Evolutionary conservation across 1,140 invertebrate species (phyloP).

Genomic region (Drosophila lini): DNA sequence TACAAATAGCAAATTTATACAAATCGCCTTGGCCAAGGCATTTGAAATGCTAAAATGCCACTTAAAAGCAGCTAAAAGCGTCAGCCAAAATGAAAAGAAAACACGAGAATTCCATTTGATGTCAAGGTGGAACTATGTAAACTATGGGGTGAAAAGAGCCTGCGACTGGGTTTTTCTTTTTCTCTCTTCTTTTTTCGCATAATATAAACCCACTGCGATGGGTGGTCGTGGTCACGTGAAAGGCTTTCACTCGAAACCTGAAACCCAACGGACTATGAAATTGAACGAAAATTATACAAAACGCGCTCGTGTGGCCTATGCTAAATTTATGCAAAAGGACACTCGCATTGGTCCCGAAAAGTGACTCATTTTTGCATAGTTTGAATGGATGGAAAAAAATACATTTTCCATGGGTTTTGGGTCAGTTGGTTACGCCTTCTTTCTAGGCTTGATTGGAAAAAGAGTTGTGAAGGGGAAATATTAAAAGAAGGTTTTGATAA

Average conservation of each 20-base stretch:
- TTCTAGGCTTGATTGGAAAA: conserved; percentile 1
- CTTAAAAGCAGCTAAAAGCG: conserved; percentile 75
- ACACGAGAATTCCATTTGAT: conserved; percentile 81
- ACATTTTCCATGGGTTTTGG: conserved; percentile 20
- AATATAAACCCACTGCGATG: conserved; percentile 54
- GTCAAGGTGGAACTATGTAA: conserved; percentile 80
- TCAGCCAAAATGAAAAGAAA: conserved; percentile 83
- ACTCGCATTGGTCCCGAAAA: conserved; percentile 16
- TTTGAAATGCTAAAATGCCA: conserved; percentile 83
- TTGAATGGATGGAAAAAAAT: not conserved
- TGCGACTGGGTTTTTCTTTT: conserved; percentile 8
- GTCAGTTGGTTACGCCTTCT: conserved; percentile 23
- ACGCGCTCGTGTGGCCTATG: conserved; percentile 50
- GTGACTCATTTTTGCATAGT: conserved; percentile 47
- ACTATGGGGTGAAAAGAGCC: conserved; percentile 48
- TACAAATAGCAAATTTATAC: conserved; percentile 84
- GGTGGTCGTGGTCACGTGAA: conserved; percentile 66
- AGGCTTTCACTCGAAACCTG: conserved; percentile 62
- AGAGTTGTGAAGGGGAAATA: not conserved
- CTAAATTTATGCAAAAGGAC: conserved; percentile 76
- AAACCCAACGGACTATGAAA: conserved; percentile 82
- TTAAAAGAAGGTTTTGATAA: conserved; percentile 3
- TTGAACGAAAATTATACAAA: conserved; percentile 83
- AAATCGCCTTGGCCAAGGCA: conserved; percentile 61
- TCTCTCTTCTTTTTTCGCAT: conserved; percentile 37